Conservation (phyloP, 2,888 invertebrate species). For the Serrognathus titanus region DNA sequence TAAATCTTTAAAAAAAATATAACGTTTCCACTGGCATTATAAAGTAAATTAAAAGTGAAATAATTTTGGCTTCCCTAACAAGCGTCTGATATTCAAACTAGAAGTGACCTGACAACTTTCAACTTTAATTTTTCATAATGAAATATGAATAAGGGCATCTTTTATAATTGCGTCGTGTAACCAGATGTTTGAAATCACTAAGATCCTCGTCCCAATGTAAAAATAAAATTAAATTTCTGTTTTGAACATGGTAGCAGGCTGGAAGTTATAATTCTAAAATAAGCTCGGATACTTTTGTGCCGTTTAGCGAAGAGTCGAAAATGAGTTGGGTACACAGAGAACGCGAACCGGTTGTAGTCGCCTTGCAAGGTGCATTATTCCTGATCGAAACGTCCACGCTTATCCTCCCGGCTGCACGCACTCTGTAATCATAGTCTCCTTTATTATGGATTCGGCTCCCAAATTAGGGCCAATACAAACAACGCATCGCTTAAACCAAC, state of each 20-base stretch:
- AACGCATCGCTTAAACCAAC: constrained; percentile 43
- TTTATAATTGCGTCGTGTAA: too few relatives aligned
- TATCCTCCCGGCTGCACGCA: constrained; percentile 27
- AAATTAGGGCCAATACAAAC: constrained; percentile 43
- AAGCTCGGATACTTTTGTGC: neutral
- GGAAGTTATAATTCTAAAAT: neutral
- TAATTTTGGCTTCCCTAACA: too few relatives aligned
- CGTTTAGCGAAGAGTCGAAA: neutral
- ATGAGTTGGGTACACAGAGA: neutral
- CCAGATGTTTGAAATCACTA: too few relatives aligned
- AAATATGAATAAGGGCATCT: too few relatives aligned
- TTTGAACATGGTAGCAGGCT: neutral
- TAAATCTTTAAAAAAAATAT: too few relatives aligned
- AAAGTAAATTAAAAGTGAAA: too few relatives aligned
- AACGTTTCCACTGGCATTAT: too few relatives aligned
- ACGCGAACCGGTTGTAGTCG: neutral
- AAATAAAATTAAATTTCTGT: too few relatives aligned
- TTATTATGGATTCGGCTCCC: constrained; percentile 24
- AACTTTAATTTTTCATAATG: too few relatives aligned
- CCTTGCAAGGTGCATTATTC: constrained; percentile 1
- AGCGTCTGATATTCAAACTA: too few relatives aligned
- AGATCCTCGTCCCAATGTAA: too few relatives aligned
- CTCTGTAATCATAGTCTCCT: constrained; percentile 39
- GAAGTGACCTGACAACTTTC: too few relatives aligned
- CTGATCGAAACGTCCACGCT: neutral